A percentile compares a stretch with the other conserved stretches of the same genome.
Evolutionary conservation across 2,888 invertebrate species (phyloP).

Genomic region (Coremacera marginata): DNA sequence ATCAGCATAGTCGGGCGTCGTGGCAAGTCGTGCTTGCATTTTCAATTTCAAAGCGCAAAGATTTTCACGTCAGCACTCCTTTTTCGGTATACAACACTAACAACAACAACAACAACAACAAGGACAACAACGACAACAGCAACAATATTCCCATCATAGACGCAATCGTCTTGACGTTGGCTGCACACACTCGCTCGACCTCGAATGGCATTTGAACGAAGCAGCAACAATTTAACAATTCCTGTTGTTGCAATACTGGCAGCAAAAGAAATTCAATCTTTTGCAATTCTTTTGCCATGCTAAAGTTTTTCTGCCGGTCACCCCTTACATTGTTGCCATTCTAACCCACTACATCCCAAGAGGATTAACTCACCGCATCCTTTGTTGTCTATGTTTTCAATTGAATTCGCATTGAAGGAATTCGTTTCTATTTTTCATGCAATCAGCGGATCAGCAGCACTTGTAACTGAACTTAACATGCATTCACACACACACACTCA

Average conservation of each 20-base stretch:
- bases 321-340: too few relatives aligned
- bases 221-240: too few relatives aligned
- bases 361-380: neutral
- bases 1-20: too few relatives aligned
- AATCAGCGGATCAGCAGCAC: slow-evolving; percentile 6
- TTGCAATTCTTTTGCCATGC: neutral
- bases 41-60: neutral
- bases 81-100: slow-evolving; percentile 6
- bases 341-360: neutral
- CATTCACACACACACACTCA: neutral
- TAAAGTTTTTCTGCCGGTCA: too few relatives aligned
- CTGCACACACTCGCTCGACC: too few relatives aligned
- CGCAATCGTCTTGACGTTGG: neutral
- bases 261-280: neutral
- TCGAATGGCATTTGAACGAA: too few relatives aligned
- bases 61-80: neutral
- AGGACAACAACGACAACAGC: slow-evolving; percentile 38
- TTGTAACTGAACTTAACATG: neutral
- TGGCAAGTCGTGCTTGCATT: neutral
- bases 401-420: slow-evolving; percentile 21
- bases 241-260: too few relatives aligned
- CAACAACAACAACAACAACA: too few relatives aligned
- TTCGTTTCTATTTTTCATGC: slow-evolving; percentile 36
- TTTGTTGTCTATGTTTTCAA: neutral
- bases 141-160: slow-evolving; percentile 38